Base-by-base conservation (phyloP, 2,888 invertebrate genomes). In the Eupithecia inturbata region DNA sequence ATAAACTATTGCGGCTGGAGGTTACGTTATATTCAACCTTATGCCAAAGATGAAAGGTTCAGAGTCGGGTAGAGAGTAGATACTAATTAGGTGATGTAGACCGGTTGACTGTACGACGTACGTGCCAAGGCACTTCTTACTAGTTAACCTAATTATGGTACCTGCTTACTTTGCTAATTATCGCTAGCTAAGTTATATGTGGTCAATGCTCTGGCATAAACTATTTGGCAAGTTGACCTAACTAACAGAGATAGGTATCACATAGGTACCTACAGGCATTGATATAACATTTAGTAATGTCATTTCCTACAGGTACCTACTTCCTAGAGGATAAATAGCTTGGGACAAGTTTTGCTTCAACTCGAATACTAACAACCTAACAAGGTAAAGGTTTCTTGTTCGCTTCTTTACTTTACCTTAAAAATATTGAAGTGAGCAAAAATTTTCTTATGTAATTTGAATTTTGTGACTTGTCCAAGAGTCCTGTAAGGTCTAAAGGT, bases 1-100 rank as follows among this genome's bases (percentile, higher is more conserved):
- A 68, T 74, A 71, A 69, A 69, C 68, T 71, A 53, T 41, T 49
- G 64, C 57, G 68, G 45, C 26, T 22, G 22, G 12, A 22, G 12
- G 33, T 12, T 16, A 28, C 28, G 5, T 62, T 60, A 63, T 66
- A 67, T 67, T 64, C n/a, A 53, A 64, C 53, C 72, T 39, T 36
- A 64, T 16, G 12, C 5, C 16, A 28, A 53, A 19, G 39, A 1
- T 31, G 14, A 53, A 68, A 66, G 53, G 41, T 72, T 33, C 53
- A 31, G 16, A 22, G 19, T 67, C 53, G 28, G 22, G 33, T 49
- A 49, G n/a, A 22, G 12, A 60, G 60, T 14, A n/a, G n/a, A n/a
- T n/a, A 1, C 60, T 60, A 60, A 60, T 60, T 60, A 28, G 60
- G 60, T 60, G 14, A 14, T 49, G 53, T 53, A 6, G 26, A 28